Evolutionary conservation across 2,113 vertebrate species (phyloP).

Genomic region (Aleadryas rufinucha): DNA sequence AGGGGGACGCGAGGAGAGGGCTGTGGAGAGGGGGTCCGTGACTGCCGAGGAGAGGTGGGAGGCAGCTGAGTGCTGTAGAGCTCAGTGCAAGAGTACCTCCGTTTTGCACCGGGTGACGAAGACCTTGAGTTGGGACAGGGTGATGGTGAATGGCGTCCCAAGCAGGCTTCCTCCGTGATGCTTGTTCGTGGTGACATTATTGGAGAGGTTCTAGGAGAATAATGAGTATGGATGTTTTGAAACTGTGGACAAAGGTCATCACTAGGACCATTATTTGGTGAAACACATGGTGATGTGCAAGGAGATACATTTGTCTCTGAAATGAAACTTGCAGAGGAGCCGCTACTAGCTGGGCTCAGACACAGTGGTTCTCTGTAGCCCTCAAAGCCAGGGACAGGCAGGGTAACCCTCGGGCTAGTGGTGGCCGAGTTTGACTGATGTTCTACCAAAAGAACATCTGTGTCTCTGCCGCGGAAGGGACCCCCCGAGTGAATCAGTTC

Average conservation of each 20-base stretch:
- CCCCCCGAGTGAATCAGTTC: constrained; percentile 89
- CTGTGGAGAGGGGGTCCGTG: constrained; percentile 91
- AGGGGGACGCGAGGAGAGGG: constrained; percentile 61
- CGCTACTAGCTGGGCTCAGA: constrained; percentile 97
- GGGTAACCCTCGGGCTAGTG: constrained; percentile 86
- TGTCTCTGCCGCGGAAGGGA: constrained; percentile 77
- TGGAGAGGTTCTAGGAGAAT: constrained; percentile 91
- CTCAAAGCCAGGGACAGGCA: constrained; percentile 93
- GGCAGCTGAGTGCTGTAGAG: constrained; percentile 82
- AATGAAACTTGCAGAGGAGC: constrained; percentile 98
- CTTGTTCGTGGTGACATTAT: constrained; percentile 91
- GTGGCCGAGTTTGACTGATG: constrained; percentile 77
- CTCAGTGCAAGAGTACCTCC: constrained; percentile 87
- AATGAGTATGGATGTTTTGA: constrained; percentile 95
- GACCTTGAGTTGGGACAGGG: constrained; percentile 90
- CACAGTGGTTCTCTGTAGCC: constrained; percentile 94
- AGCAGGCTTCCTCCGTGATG: constrained; percentile 86
- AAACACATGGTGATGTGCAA: constrained; percentile 95
- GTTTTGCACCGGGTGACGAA: constrained; percentile 92
- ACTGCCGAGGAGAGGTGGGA: constrained; percentile 79
- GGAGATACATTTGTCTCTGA: constrained; percentile 94
- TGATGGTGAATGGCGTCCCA: constrained; percentile 86
- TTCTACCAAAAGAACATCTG: constrained; percentile 80
- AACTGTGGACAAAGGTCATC: constrained; percentile 93
- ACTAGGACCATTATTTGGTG: constrained; percentile 89